A percentile compares a stretch with the other conserved stretches of the same genome.
phyloP scores from a whole-genome alignment of 2,888 invertebrate species.

The Schizaphis graminum region DNA sequence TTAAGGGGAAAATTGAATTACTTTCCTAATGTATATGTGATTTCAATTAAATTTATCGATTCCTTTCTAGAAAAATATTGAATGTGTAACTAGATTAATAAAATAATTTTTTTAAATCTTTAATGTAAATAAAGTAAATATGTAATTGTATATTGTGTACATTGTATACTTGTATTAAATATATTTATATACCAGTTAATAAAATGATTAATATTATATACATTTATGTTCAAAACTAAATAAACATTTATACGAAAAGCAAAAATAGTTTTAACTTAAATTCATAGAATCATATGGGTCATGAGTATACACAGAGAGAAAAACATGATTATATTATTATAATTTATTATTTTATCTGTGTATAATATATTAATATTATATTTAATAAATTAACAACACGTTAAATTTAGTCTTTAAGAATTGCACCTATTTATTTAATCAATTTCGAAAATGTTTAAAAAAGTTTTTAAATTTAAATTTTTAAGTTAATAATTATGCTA shows the following conservation, averaged over 20 bases:
- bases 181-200: background rate
- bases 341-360: no score
- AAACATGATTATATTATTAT: background rate
- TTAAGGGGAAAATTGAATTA: slow-evolving; percentile 23
- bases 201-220: background rate
- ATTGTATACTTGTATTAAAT: background rate
- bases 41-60: slow-evolving; percentile 13
- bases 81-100: background rate
- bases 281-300: no score
- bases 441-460: background rate
- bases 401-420: background rate
- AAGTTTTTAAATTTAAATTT: background rate
- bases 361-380: no score
- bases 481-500: background rate
- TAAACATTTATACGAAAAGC: background rate
- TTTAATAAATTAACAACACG: background rate
- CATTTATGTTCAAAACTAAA: background rate
- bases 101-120: background rate
- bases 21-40: background rate
- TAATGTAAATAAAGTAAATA: background rate
- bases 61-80: background rate
- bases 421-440: background rate
- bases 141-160: background rate
- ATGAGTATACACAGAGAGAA: background rate
- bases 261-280: background rate